Conservation (phyloP, 2,888 invertebrate genomes). For the Nephrotoma guestfalica region DNA sequence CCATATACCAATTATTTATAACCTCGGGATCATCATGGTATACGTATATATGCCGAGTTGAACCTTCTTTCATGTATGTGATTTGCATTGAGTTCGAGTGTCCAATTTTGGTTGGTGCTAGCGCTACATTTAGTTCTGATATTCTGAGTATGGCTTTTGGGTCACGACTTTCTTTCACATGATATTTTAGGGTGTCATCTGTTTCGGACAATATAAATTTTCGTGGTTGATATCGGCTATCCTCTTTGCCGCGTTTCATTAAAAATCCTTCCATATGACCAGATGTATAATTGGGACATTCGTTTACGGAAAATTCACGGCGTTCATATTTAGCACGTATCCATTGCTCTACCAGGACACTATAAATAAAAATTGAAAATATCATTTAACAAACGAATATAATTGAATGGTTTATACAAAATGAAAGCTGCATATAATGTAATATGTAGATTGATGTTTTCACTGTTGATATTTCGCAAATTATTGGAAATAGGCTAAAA, state of each 20-base stretch:
- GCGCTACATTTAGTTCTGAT: constrained; percentile 70
- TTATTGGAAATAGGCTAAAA: no score
- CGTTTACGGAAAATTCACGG: constrained; percentile 65
- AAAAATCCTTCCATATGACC: constrained; percentile 74
- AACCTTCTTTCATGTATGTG: constrained; percentile 70
- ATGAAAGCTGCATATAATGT: no score
- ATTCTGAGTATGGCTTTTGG: constrained; percentile 70
- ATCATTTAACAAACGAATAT: background rate
- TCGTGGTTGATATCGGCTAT: constrained; percentile 65
- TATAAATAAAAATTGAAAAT: constrained; percentile 28
- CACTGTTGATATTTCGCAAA: no score
- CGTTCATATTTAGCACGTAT: constrained; percentile 81
- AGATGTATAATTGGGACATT: constrained; percentile 62
- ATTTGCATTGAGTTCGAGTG: constrained; percentile 71
- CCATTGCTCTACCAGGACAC: constrained; percentile 80
- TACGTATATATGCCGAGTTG: constrained; percentile 75
- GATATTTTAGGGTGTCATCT: constrained; percentile 66
- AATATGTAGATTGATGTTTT: no score
- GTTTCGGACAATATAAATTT: constrained; percentile 70
- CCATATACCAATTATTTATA: constrained; percentile 74
- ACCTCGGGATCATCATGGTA: constrained; percentile 76
- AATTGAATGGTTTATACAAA: background rate
- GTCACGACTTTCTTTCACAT: constrained; percentile 58
- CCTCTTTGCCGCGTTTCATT: constrained; percentile 81
- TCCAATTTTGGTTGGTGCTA: constrained; percentile 68